Evolutionary conservation across 1,140 invertebrate species (phyloP).

Genomic region (Metaphire vulgaris): DNA sequence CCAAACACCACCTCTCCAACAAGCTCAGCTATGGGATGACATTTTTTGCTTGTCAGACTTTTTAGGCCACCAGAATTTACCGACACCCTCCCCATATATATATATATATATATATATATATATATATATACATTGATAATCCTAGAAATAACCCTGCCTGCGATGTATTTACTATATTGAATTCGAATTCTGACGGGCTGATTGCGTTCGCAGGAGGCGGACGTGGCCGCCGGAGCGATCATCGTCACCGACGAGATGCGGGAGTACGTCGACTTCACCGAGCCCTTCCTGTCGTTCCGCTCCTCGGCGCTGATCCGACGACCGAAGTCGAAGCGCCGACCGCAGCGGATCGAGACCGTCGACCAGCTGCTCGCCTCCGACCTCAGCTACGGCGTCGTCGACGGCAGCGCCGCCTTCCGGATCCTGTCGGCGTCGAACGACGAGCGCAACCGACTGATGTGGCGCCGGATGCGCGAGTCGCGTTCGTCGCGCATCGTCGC

Average conservation of each 20-base stretch:
- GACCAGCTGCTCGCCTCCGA: conserved; percentile 19
- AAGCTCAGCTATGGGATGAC: too few species aligned
- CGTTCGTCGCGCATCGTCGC: conserved; percentile 13
- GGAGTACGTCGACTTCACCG: conserved; percentile 23
- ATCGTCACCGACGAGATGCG: conserved; percentile 6
- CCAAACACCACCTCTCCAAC: too few species aligned
- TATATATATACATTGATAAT: too few species aligned
- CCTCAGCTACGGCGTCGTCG: conserved; percentile 11
- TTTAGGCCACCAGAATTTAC: too few species aligned
- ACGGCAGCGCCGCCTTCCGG: conserved; percentile 4
- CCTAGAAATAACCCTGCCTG: too few species aligned
- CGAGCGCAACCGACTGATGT: background rate
- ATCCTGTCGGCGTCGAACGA: conserved; percentile 12
- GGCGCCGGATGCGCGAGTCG: conserved; percentile 12
- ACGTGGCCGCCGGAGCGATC: conserved; percentile 19
- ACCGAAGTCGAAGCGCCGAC: conserved; percentile 2
- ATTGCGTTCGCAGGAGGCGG: conserved; percentile 22
- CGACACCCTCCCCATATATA: too few species aligned
- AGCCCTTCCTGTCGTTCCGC: conserved; percentile 21
- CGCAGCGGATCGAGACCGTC: conserved; percentile 6
- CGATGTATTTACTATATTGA: too few species aligned
- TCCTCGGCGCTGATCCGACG: conserved; percentile 15
- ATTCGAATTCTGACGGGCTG: too few species aligned
- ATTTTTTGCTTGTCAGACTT: too few species aligned
- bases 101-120: too few species aligned